Conservation (phyloP, 2,113 vertebrate species). For the Plestiodon gilberti region DNA sequence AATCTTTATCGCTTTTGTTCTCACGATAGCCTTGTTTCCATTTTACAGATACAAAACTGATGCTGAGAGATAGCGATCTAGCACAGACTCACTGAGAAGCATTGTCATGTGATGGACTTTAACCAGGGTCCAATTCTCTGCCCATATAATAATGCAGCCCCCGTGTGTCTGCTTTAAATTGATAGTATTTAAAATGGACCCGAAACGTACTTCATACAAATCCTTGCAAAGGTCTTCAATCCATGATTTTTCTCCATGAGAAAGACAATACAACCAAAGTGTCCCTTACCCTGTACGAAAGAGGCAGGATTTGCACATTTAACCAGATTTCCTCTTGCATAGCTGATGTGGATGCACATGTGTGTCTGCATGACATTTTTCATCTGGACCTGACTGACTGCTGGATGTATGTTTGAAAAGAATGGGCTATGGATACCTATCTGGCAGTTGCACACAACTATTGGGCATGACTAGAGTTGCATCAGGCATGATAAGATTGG, state of each 20-base stretch:
- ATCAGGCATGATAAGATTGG: background rate
- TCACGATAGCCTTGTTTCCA: background rate
- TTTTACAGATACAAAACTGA: background rate
- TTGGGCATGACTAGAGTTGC: background rate
- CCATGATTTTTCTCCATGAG: too few relatives aligned
- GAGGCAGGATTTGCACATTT: too few relatives aligned
- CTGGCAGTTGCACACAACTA: too few relatives aligned
- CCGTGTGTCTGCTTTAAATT: background rate
- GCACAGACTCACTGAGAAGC: too few relatives aligned
- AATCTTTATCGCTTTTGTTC: background rate
- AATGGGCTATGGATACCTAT: background rate
- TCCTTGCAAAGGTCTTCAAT: too few relatives aligned
- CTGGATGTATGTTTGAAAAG: background rate
- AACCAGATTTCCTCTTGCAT: too few relatives aligned
- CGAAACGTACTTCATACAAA: background rate
- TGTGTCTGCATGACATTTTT: too few relatives aligned
- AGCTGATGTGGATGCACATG: too few relatives aligned
- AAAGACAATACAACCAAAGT: too few relatives aligned
- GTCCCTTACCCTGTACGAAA: too few relatives aligned
- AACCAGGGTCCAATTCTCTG: background rate
- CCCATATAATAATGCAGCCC: background rate
- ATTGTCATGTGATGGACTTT: background rate
- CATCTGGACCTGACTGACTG: background rate
- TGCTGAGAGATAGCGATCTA: background rate
- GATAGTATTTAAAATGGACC: too few relatives aligned